A percentile compares a stretch with the other conserved stretches of the same genome.
Evolutionary conservation across 2,797 vertebrate species (phyloP).

Genomic region (Anabacerthia variegaticeps): DNA sequence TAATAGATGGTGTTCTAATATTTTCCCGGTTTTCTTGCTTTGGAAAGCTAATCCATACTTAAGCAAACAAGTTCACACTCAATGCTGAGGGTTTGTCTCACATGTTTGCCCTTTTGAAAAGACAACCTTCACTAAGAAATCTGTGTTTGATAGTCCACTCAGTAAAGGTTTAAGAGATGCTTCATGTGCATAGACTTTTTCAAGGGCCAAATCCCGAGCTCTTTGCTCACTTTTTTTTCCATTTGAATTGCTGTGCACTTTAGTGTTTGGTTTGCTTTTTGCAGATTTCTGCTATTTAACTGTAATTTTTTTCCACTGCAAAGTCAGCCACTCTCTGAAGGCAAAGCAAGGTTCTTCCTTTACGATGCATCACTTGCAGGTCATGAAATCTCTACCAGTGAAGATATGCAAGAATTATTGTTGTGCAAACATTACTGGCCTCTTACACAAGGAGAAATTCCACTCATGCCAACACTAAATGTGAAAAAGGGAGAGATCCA

Average conservation of each 20-base stretch:
- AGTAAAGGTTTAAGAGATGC: background rate
- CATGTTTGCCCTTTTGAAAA: slow-evolving; percentile 5
- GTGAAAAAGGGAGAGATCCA: background rate
- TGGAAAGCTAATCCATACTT: slow-evolving; percentile 2
- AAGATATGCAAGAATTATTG: background rate
- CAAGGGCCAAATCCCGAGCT: background rate
- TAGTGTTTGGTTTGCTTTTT: background rate
- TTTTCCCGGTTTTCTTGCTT: background rate
- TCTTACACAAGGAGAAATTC: background rate
- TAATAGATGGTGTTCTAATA: background rate
- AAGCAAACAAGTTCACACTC: background rate
- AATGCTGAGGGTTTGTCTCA: background rate
- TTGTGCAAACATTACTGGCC: background rate
- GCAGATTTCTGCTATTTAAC: background rate
- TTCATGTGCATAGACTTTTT: background rate
- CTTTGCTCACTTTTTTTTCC: background rate
- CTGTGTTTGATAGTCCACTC: background rate
- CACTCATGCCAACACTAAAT: background rate
- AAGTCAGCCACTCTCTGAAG: background rate
- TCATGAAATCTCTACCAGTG: background rate
- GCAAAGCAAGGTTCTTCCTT: background rate
- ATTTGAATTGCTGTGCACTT: background rate
- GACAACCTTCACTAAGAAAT: background rate
- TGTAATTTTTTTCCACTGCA: background rate
- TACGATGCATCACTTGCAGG: background rate